A percentile compares a stretch with the other conserved stretches of the same genome.
Evolutionary conservation across 2,113 vertebrate genomes (phyloP).

Genomic region (Dasypus novemcinctus): DNA sequence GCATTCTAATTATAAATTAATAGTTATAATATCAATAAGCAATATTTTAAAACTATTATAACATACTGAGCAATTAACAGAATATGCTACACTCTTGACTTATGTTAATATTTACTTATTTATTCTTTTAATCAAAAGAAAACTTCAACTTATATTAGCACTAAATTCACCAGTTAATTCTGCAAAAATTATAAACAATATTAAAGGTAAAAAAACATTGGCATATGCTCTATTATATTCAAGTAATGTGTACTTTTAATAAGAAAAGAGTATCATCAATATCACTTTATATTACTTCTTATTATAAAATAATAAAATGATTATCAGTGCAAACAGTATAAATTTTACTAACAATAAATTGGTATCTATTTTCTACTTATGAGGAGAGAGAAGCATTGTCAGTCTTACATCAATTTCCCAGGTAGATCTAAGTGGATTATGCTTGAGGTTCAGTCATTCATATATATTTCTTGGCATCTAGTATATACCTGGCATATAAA

Average conservation of each 20-base stretch:
- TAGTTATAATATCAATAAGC: background rate
- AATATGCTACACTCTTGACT: background rate
- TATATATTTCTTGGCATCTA: background rate
- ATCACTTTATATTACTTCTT: background rate
- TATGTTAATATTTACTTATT: background rate
- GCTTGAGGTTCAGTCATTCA: background rate
- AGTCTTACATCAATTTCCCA: background rate
- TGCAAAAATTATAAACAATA: background rate
- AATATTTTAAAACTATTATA: background rate
- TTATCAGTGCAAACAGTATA: background rate
- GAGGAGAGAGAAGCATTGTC: background rate
- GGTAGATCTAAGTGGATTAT: background rate
- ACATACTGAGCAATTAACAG: background rate
- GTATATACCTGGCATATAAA: background rate
- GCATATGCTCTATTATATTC: background rate
- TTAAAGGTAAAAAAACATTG: background rate
- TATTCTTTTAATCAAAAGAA: background rate
- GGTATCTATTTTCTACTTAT: background rate
- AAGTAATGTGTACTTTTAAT: background rate
- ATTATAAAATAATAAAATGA: background rate
- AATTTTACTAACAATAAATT: background rate
- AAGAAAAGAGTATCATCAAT: background rate
- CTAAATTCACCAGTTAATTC: conserved; percentile 53
- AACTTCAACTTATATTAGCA: conserved; percentile 6
- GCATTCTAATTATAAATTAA: background rate